A percentile compares a stretch with the other conserved stretches of the same genome.
Conservation (phyloP, 2,888 invertebrate species). For the Pterobdella sp. region DNA sequence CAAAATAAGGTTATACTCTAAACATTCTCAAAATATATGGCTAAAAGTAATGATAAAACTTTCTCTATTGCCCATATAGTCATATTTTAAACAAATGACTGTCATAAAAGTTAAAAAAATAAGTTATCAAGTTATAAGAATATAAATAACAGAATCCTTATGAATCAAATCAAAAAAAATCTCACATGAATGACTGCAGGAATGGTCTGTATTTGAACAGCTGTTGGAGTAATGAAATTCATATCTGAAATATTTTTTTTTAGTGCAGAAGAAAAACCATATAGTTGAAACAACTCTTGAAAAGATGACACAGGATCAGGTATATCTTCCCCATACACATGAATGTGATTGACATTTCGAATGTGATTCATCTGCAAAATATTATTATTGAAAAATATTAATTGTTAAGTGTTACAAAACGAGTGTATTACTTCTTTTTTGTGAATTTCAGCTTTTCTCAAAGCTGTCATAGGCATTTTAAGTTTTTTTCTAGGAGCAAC, state of each 20-base stretch:
- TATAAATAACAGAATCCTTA: background rate
- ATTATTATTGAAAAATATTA: background rate
- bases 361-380: conserved; percentile 60
- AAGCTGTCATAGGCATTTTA: background rate
- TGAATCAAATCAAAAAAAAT: background rate
- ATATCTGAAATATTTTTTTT: conserved; percentile 61
- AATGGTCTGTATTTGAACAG: conserved; percentile 69
- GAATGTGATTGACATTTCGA: conserved; percentile 69
- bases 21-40: too few relatives aligned
- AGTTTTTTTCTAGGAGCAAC: background rate
- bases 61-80: too few relatives aligned
- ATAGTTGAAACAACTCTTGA: conserved; percentile 55
- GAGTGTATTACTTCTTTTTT: conserved; percentile 16
- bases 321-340: conserved; percentile 69
- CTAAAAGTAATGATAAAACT: too few relatives aligned
- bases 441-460: conserved; percentile 26
- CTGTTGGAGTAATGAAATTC: conserved; percentile 45
- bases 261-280: conserved; percentile 59
- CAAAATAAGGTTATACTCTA: too few relatives aligned
- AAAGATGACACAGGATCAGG: conserved; percentile 68
- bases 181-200: conserved; percentile 66
- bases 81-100: too few relatives aligned
- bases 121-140: too few relatives aligned
- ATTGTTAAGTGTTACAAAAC: background rate
- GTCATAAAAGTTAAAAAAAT: too few relatives aligned